These are phyloP conservation scores for Protobothrops flavoviridis DNA, from an alignment of 2,113 vertebrate species.

Conservation along the genomic window DNA sequence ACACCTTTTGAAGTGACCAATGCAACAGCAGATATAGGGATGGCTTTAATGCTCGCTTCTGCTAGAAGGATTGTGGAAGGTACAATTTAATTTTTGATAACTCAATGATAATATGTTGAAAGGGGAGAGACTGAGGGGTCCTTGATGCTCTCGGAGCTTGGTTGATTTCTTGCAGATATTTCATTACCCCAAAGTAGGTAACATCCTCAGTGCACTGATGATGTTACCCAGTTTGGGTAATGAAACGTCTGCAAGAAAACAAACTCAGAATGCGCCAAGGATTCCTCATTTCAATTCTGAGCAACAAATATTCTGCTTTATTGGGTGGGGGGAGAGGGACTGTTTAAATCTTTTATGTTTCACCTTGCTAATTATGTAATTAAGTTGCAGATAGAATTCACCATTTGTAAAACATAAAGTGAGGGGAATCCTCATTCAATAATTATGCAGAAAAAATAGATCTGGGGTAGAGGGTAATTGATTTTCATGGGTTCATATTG, in stretches of 20 bases:
- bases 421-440: no score
- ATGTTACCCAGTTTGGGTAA: no score
- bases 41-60: constrained; percentile 78
- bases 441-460: no score
- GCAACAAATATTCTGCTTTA: no score
- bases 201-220: not conserved
- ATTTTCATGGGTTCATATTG: not conserved
- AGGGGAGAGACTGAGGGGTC: not conserved
- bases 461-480: not conserved
- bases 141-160: not conserved
- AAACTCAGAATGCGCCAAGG: no score
- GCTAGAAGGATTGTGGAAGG: constrained; percentile 77
- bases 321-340: not conserved
- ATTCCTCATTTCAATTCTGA: no score
- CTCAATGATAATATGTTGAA: not conserved
- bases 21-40: constrained; percentile 78
- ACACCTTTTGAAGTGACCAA: constrained; percentile 71
- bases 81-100: constrained; percentile 35
- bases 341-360: not conserved
- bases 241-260: no score
- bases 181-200: not conserved
- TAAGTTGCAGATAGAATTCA: no score
- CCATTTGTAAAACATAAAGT: no score
- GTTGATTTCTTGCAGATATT: not conserved
- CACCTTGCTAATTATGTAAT: no score